A percentile compares a stretch with the other conserved stretches of the same genome.
phyloP scores from a whole-genome alignment of 2,113 vertebrate species.

The Australoheros scitulus region DNA sequence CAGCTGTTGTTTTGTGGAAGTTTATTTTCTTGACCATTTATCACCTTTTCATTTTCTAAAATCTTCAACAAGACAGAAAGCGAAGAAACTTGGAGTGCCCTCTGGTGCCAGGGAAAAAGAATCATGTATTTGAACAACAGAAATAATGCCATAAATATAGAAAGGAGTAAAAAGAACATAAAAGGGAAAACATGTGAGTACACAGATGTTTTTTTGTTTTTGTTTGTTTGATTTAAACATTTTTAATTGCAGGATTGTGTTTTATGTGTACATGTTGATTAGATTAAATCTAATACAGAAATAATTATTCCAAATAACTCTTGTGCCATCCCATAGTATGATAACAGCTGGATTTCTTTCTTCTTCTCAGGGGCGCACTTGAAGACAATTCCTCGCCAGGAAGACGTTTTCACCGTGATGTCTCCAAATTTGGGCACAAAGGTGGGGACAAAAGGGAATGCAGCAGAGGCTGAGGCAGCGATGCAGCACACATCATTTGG shows the following conservation, averaged over 20 bases:
- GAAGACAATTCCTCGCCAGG: constrained; percentile 15
- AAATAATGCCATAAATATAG: constrained; percentile 27
- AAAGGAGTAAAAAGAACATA: constrained; percentile 56
- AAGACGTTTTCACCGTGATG: background rate
- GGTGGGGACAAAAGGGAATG: constrained; percentile 27
- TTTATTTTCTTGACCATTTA: background rate
- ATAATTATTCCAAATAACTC: background rate
- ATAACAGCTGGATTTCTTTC: background rate
- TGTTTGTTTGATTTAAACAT: background rate
- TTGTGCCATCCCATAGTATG: background rate
- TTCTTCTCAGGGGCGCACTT: constrained; percentile 54
- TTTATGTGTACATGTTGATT: background rate
- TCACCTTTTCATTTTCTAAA: background rate
- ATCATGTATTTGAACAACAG: constrained; percentile 65
- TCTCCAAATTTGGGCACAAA: constrained; percentile 26
- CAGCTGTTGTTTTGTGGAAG: background rate
- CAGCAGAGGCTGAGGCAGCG: background rate
- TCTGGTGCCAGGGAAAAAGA: background rate
- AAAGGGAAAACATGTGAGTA: constrained; percentile 71
- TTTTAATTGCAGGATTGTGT: background rate
- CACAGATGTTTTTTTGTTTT: background rate
- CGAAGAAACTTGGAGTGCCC: background rate
- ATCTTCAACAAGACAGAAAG: background rate
- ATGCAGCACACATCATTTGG: constrained; percentile 53
- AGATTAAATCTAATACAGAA: background rate